Evolutionary conservation across 2,113 vertebrate genomes (phyloP).

Genomic region (Lampris megalopsis): DNA sequence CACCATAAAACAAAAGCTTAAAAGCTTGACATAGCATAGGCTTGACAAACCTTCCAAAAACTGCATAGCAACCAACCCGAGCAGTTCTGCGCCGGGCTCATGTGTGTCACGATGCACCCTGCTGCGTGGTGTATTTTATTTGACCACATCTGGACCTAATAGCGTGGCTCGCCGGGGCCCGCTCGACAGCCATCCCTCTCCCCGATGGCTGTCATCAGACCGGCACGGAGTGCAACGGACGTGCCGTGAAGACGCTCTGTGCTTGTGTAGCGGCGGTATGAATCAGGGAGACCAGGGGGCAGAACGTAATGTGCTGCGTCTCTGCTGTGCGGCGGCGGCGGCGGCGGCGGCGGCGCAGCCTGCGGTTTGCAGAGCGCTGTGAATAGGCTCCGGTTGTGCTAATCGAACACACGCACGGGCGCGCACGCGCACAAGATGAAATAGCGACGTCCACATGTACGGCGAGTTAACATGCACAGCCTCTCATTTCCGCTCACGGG

Average conservation of each 20-base stretch:
- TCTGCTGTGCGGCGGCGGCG: constrained; percentile 45
- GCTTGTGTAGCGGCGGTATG: constrained; percentile 40
- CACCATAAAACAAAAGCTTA: neutral
- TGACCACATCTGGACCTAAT: constrained; percentile 43
- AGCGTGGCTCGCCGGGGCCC: constrained; percentile 28
- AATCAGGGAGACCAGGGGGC: constrained; percentile 66
- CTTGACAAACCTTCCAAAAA: constrained; percentile 24
- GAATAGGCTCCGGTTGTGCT: constrained; percentile 68
- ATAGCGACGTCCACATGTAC: neutral
- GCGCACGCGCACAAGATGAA: constrained; percentile 28
- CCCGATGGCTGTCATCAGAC: constrained; percentile 32
- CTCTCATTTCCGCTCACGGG: constrained; percentile 68
- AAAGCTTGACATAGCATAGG: neutral
- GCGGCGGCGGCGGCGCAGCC: neutral
- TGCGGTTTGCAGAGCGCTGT: constrained; percentile 52
- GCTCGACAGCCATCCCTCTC: constrained; percentile 31
- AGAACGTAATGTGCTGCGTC: constrained; percentile 68
- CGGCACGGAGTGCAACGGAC: constrained; percentile 41
- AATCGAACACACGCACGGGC: constrained; percentile 41
- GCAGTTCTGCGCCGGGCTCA: neutral
- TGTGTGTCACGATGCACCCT: constrained; percentile 14
- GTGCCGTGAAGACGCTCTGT: constrained; percentile 39
- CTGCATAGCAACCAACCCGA: neutral
- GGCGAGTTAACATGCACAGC: constrained; percentile 47
- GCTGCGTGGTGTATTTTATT: constrained; percentile 42